Percentiles rank a stretch among this genome's conserved stretches.
phyloP scores from a whole-genome alignment of 2,888 invertebrate species.

The Stenodema calcarata region DNA sequence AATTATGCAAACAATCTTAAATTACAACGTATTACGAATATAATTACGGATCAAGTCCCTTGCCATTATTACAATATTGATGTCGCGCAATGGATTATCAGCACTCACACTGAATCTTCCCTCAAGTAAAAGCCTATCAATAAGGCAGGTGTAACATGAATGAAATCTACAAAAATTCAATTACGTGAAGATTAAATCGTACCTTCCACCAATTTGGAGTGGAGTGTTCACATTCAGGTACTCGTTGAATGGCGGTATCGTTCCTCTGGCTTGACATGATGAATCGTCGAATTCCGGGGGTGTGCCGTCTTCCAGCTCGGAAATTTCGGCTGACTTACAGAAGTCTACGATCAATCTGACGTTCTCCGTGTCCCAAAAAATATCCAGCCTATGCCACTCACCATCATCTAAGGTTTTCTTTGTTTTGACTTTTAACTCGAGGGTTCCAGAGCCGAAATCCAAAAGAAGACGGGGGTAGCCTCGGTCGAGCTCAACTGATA shows the following conservation, averaged over 20 bases:
- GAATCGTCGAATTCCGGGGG: conserved; percentile 88
- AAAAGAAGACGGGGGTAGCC: conserved; percentile 89
- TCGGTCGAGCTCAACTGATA: conserved; percentile 89
- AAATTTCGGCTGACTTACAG: conserved; percentile 87
- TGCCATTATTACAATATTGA: no score
- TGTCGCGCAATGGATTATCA: no score
- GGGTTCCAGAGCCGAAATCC: conserved; percentile 93
- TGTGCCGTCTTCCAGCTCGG: conserved; percentile 88
- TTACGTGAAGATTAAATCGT: neutral
- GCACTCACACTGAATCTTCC: no score
- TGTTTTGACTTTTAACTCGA: conserved; percentile 83
- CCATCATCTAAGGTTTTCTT: conserved; percentile 91
- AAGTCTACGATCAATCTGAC: conserved; percentile 92
- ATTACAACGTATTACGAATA: no score
- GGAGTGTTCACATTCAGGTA: conserved; percentile 95
- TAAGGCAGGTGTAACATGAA: no score
- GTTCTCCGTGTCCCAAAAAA: conserved; percentile 94
- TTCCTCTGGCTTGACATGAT: conserved; percentile 87
- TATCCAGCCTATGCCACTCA: conserved; percentile 95
- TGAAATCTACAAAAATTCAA: no score
- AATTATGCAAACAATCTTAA: no score
- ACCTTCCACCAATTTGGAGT: conserved; percentile 85
- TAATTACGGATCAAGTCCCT: no score
- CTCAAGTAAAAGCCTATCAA: no score
- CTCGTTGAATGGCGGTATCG: conserved; percentile 92